phyloP scores from a whole-genome alignment of 2,888 invertebrate species.

The Lasioglossum figueresi region DNA sequence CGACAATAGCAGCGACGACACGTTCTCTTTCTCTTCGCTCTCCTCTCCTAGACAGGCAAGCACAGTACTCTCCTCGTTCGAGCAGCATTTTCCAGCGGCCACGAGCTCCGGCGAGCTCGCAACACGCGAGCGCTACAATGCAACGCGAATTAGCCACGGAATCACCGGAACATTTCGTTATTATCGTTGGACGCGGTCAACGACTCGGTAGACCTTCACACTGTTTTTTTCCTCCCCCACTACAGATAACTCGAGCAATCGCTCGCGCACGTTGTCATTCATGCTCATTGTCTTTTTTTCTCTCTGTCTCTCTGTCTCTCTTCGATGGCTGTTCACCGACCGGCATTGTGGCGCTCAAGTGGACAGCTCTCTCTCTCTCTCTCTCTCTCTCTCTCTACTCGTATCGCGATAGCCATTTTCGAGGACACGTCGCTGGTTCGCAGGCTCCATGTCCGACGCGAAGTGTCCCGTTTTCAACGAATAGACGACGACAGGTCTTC shows the following conservation, averaged over 20 bases:
- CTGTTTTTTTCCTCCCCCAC: constrained; percentile 44
- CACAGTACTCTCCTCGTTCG: not conserved
- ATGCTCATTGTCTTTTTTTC: constrained; percentile 21
- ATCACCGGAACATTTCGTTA: constrained; percentile 53
- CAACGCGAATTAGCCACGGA: constrained; percentile 49
- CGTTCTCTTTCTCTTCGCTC: constrained; percentile 1
- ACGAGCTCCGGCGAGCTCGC: not conserved
- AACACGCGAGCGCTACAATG: constrained; percentile 34
- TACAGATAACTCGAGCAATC: constrained; percentile 47
- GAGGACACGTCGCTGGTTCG: constrained; percentile 2
- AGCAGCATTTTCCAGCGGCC: not conserved
- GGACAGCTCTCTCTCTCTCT: constrained; percentile 13
- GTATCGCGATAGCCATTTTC: constrained; percentile 45
- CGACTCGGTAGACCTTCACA: constrained; percentile 53
- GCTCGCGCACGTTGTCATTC: constrained; percentile 37
- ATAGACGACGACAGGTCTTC: not conserved
- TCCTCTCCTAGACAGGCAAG: not conserved
- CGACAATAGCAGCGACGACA: constrained; percentile 35
- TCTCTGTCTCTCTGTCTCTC: no score
- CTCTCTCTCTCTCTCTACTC: constrained; percentile 12
- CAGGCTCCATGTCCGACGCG: not conserved
- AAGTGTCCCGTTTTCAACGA: not conserved
- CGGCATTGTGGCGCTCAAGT: constrained; percentile 33
- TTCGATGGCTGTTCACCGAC: constrained; percentile 25
- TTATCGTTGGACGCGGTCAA: constrained; percentile 57